Conservation (phyloP, 2,888 invertebrate genomes). For the Desoria tigrina region DNA sequence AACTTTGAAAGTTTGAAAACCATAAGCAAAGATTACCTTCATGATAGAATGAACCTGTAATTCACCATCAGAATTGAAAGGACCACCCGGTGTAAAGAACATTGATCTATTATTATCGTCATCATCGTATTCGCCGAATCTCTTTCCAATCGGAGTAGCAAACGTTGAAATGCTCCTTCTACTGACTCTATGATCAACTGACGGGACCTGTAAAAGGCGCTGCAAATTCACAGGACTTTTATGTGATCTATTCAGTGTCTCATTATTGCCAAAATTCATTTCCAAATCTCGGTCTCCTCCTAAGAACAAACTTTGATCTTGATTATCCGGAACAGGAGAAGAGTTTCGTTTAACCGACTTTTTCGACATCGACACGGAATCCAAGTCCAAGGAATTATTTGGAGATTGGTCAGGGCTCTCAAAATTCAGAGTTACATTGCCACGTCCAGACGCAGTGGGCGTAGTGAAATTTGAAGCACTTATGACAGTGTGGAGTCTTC, state of each 20-base stretch:
- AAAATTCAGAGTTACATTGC: too few relatives aligned
- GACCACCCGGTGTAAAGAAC: background rate
- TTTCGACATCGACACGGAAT: too few relatives aligned
- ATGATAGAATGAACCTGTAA: conserved; percentile 42
- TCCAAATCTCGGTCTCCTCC: background rate
- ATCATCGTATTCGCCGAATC: too few relatives aligned
- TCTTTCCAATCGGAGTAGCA: background rate
- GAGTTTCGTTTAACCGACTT: too few relatives aligned
- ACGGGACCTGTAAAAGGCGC: conserved; percentile 42
- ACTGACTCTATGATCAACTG: conserved; percentile 40
- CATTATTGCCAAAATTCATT: background rate
- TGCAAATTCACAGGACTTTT: conserved; percentile 33
- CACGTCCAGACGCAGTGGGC: too few relatives aligned
- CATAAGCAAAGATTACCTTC: conserved; percentile 34
- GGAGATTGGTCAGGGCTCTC: background rate
- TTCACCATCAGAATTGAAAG: background rate
- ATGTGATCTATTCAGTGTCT: conserved; percentile 5
- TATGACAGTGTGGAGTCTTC: conserved; percentile 24
- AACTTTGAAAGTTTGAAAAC: background rate
- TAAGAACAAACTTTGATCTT: too few relatives aligned
- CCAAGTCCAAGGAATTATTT: background rate
- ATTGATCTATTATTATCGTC: background rate
- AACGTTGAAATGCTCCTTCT: conserved; percentile 15
- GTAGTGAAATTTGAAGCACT: background rate
- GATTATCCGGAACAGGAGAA: too few relatives aligned